Conservation (phyloP, 2,888 invertebrate species). For the Cetonia aurata region DNA sequence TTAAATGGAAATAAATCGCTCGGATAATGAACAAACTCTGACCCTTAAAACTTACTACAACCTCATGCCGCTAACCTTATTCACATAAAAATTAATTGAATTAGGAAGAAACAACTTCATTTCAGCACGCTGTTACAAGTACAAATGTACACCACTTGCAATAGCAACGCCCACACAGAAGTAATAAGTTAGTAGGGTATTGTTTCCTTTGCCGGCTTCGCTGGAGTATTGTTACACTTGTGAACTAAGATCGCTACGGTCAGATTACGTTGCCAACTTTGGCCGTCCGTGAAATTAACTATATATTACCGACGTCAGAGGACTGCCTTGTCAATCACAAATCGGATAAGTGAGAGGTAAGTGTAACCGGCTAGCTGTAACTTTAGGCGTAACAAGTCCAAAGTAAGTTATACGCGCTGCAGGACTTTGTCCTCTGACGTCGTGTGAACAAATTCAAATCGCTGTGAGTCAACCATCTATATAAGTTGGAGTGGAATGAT, state of each 20-base stretch:
- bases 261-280: slow-evolving; percentile 17
- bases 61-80: too few relatives aligned
- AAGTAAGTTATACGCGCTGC: too few relatives aligned
- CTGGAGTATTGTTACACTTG: not conserved
- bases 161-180: not conserved
- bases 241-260: slow-evolving; percentile 2
- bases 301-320: not conserved
- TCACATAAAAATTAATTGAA: too few relatives aligned
- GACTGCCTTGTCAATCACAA: slow-evolving; percentile 11
- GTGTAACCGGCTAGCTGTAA: not conserved
- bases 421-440: too few relatives aligned
- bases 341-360: not conserved
- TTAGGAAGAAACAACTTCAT: not conserved
- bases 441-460: too few relatives aligned
- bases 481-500: too few relatives aligned
- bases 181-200: slow-evolving; percentile 5
- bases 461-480: too few relatives aligned
- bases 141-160: not conserved
- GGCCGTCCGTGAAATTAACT: slow-evolving; percentile 6
- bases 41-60: too few relatives aligned
- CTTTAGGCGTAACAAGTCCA: not conserved
- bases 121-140: not conserved
- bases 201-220: not conserved
- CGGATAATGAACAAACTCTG: too few relatives aligned
- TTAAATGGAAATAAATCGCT: not conserved